Evolutionary conservation across 1,140 invertebrate genomes (phyloP), one percentile per base, ranked within the genome.

Genomic region (Rhyzopertha dominica): DNA sequence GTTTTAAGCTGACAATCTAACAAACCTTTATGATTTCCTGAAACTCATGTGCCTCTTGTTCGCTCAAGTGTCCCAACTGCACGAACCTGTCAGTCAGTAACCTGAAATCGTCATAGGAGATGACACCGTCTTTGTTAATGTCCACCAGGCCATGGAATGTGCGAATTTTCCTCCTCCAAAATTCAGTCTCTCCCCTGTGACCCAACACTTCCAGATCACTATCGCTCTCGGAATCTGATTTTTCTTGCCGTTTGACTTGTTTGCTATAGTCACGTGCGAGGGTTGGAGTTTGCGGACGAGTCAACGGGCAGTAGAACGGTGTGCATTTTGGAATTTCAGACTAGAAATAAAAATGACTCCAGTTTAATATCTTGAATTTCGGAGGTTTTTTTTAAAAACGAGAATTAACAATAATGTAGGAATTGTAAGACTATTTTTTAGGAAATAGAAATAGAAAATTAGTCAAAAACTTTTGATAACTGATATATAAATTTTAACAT

Each of bases 151-250:
- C 79, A 63, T 89, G 85, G 32, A 87, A 74, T 12, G 84, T 87
- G 20, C 91, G 82, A 77, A 95, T 92, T 66, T 92, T 91, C 52
- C 81, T 74, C 46, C 82, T 72, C 90, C 91, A 95, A 70, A 95
- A 94, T 47, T 84, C 78, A 3, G 87, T 85, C 41, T 76, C 73
- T 17, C 84, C 85, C 43, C 57, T 50, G 34, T 59, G 57, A 35
- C 60, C 62, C 16, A 58, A 32, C 26, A 48, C 47, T 51, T 57
- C 55, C 22, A 62, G 47, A 46, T 65, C 63, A 32, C 59, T 56
- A 39, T 65, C 63, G 16, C 56, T 58, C 30, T 60, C 57, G 1
- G 63, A 63, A 36, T 56, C 55, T 7, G 55, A 51, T 9, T 43
- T 18, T 22, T 49, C 24, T 30, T 45, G 20, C 1, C 24, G 7